Base-by-base conservation (phyloP, 2,888 invertebrate genomes). In the Microdon myrmicae region DNA sequence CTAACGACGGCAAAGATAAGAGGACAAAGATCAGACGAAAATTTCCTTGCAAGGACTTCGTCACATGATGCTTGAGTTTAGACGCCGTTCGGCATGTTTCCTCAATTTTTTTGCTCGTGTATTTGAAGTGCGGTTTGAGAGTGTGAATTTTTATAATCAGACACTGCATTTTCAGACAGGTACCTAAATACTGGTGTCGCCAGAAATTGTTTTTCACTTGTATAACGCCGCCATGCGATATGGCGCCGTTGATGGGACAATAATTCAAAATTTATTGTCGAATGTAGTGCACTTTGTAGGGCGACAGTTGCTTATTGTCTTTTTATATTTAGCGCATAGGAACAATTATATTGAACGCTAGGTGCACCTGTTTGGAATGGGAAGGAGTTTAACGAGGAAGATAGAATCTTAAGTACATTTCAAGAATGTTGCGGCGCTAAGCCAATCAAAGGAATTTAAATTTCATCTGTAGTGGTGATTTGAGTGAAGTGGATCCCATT, bases 101-200 rank as follows among this genome's bases (percentile, higher is more conserved):
- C 47, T 60, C 47, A n/a, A n/a, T n/a, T n/a, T n/a, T n/a, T n/a
- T n/a, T n/a, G n/a, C n/a, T n/a, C n/a, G n/a, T n/a, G n/a, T n/a
- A n/a, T n/a, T n/a, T n/a, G n/a, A 60, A 60, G 54, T 60, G 59
- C 54, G 54, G 54, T 60, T 60, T 60, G 20, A 23, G 41, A 60
- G 59, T 54, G 59, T 60, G 59, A 60, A 54, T 41, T 39, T 47
- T 9, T 47, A 32, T 26, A 37, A 43, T 51, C 31, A 16, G 41
- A 53, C 39, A 35, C 39, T 25, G 10, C 16, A 34, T 10, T 47
- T 31, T 37, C 20, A 10, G 31, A 35, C 45, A 60, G 59, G 54
- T 54, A 60, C 35, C 29, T 10, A 9, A 16, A 22, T 34, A 51
- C 16, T 54, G 31, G 41, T 60, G 59, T 60, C 59, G 59, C 59